Conservation (phyloP, 2,797 vertebrate species). For the Hybognathus amarus region DNA sequence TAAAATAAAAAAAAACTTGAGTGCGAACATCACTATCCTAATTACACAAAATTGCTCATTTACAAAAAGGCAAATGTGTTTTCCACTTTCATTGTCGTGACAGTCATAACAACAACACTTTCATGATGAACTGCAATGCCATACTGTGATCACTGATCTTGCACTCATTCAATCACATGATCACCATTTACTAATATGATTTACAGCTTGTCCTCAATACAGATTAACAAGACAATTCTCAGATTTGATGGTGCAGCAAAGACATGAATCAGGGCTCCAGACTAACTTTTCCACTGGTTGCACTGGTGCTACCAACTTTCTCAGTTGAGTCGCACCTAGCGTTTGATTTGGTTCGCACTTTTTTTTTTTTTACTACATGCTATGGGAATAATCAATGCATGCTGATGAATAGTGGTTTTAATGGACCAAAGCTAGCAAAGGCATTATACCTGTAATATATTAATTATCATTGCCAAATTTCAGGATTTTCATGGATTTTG, state of each 20-base stretch:
- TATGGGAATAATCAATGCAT: too few relatives aligned
- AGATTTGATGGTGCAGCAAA: constrained; percentile 14
- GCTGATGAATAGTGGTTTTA: too few relatives aligned
- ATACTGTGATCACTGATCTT: constrained; percentile 10
- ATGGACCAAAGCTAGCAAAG: too few relatives aligned
- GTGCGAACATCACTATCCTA: constrained; percentile 1
- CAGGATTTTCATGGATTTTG: too few relatives aligned
- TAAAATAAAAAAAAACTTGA: not conserved
- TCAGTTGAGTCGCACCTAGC: too few relatives aligned
- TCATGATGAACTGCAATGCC: not conserved
- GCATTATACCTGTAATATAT: too few relatives aligned
- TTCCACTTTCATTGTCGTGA: constrained; percentile 3
- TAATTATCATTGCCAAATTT: too few relatives aligned
- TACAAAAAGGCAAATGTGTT: not conserved
- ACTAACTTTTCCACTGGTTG: too few relatives aligned
- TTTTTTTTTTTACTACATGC: too few relatives aligned
- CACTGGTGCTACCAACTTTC: too few relatives aligned
- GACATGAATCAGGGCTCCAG: too few relatives aligned
- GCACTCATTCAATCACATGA: constrained; percentile 7
- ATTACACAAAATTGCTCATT: constrained; percentile 17
- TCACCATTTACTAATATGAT: not conserved
- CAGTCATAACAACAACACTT: not conserved
- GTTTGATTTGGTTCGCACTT: too few relatives aligned
- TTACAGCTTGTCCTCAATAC: not conserved
- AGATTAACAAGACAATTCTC: constrained; percentile 5